These are phyloP conservation scores for Abrostola tripartita DNA, from an alignment of 2,888 invertebrate species.

Conservation along the genomic window DNA sequence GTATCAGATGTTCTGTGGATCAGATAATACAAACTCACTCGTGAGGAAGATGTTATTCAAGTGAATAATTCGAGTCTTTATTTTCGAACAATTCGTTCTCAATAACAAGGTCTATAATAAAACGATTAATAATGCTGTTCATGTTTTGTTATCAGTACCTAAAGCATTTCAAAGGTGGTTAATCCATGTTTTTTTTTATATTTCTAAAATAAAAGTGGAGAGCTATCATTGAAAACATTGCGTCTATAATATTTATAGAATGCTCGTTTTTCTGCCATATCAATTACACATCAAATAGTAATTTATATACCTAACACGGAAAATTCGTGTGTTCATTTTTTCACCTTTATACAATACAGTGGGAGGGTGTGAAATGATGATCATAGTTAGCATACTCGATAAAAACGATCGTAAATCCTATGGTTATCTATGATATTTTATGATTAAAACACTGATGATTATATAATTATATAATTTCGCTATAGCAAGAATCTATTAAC, in stretches of 20 bases:
- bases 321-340: background rate
- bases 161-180: background rate
- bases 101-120: background rate
- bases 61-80: conserved; percentile 5
- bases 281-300: no score
- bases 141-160: background rate
- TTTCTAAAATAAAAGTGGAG: background rate
- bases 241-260: no score
- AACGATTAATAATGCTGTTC: background rate
- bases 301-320: no score
- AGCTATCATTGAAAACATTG: no score
- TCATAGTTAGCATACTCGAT: conserved; percentile 8
- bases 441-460: no score
- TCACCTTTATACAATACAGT: background rate
- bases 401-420: no score
- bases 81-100: background rate
- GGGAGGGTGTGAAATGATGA: conserved; percentile 8
- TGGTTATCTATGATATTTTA: no score
- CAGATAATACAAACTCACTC: conserved; percentile 11
- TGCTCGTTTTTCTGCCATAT: no score
- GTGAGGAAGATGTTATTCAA: conserved; percentile 10
- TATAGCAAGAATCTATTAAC: conserved; percentile 1
- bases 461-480: no score
- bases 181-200: background rate
- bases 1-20: conserved; percentile 10